Conservation (phyloP, 2,797 vertebrate genomes). For the Neosilurus hyrtlii region DNA sequence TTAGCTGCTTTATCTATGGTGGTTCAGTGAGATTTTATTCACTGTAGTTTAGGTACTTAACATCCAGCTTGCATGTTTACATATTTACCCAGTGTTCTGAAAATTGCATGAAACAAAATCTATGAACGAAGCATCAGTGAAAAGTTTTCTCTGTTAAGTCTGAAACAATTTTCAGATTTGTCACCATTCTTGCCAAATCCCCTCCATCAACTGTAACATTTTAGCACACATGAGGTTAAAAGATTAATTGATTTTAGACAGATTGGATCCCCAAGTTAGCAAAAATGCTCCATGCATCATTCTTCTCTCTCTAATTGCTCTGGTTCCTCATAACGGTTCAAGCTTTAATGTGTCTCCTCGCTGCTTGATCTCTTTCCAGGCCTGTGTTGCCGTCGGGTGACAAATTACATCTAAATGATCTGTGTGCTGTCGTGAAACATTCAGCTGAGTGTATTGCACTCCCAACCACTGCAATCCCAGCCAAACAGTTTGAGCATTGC, state of each 20-base stretch:
- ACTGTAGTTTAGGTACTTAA: not conserved
- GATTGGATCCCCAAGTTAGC: conserved; percentile 50
- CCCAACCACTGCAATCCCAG: conserved; percentile 55
- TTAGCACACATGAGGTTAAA: conserved; percentile 35
- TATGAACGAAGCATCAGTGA: not conserved
- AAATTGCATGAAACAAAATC: not conserved
- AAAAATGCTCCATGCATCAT: conserved; percentile 51
- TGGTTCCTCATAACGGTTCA: conserved; percentile 57
- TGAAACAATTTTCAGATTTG: not conserved
- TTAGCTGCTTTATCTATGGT: not conserved
- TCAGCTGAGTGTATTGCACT: conserved; percentile 58
- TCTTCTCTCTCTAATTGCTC: conserved; percentile 50
- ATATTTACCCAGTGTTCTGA: not conserved
- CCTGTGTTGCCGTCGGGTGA: conserved; percentile 64
- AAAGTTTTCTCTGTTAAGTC: conserved; percentile 4
- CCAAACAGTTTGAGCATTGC: conserved; percentile 57
- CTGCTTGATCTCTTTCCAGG: conserved; percentile 56
- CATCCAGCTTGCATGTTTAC: not conserved
- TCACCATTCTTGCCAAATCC: conserved; percentile 19
- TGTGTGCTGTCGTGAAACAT: conserved; percentile 69
- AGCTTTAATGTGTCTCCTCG: conserved; percentile 62
- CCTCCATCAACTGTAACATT: conserved; percentile 31
- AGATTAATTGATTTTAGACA: conserved; percentile 44
- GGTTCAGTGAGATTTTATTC: not conserved
- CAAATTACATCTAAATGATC: conserved; percentile 70